Conservation (phyloP, 2,888 invertebrate species). For the Seira ritae region DNA sequence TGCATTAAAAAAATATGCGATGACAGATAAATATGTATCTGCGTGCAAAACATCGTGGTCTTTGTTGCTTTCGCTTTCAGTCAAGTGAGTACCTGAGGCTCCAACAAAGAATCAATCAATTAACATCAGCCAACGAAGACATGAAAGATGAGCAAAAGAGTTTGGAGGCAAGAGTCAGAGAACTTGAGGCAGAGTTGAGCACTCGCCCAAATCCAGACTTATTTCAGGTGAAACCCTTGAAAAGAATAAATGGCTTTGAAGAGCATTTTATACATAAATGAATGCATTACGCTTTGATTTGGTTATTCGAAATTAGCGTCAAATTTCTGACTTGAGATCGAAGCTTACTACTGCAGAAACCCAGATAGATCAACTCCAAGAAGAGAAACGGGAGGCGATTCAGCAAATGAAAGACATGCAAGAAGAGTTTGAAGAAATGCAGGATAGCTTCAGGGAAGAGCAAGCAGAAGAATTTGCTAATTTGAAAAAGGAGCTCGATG, state of each 20-base stretch:
- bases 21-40: too few species aligned
- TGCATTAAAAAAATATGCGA: too few species aligned
- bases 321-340: constrained; percentile 85
- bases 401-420: constrained; percentile 94
- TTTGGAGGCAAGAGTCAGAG: constrained; percentile 83
- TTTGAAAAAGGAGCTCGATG: constrained; percentile 95
- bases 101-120: constrained; percentile 91
- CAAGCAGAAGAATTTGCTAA: constrained; percentile 97
- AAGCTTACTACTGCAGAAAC: constrained; percentile 94
- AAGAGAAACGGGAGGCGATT: constrained; percentile 96
- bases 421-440: constrained; percentile 99
- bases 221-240: constrained; percentile 64
- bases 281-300: constrained; percentile 26
- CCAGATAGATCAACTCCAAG: constrained; percentile 94
- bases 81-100: constrained; percentile 79
- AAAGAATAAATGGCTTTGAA: too few species aligned
- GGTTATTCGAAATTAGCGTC: constrained; percentile 76
- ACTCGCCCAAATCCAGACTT: constrained; percentile 73
- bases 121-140: constrained; percentile 83
- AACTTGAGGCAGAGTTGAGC: constrained; percentile 84
- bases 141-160: constrained; percentile 86
- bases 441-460: constrained; percentile 97
- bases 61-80: neutral
- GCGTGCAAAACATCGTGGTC: neutral
- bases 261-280: constrained; percentile 12